phyloP scores from a whole-genome alignment of 2,888 invertebrate genomes.

The Luffia ferchaultella region DNA sequence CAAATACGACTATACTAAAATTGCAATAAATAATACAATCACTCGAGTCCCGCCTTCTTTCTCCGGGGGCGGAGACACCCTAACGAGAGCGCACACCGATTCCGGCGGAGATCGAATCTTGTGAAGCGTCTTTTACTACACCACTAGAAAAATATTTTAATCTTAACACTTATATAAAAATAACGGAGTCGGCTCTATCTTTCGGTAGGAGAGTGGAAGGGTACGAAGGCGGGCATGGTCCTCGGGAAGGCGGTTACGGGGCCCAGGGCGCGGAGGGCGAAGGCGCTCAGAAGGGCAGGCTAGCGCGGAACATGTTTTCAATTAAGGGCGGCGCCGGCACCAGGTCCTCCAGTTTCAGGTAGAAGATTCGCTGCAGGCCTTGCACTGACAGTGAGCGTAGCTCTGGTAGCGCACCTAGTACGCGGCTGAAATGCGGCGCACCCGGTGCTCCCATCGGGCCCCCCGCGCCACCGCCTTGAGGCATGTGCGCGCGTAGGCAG shows the following conservation, averaged over 20 bases:
- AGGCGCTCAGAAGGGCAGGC: conserved; percentile 76
- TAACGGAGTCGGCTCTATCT: conserved; percentile 54
- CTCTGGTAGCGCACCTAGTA: conserved; percentile 92
- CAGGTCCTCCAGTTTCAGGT: conserved; percentile 90
- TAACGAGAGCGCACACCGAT: conserved; percentile 39
- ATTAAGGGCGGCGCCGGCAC: conserved; percentile 92
- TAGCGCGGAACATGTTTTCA: conserved; percentile 95
- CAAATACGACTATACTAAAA: conserved; percentile 31
- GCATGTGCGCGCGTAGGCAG: conserved; percentile 94
- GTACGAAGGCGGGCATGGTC: conserved; percentile 55
- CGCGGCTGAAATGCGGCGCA: conserved; percentile 92
- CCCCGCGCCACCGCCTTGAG: conserved; percentile 86
- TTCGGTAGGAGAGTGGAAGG: conserved; percentile 38
- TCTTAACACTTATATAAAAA: conserved; percentile 56
- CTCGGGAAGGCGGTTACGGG: conserved; percentile 25
- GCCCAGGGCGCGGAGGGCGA: conserved; percentile 14
- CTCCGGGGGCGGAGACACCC: background rate
- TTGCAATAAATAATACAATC: background rate
- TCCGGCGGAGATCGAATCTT: conserved; percentile 59
- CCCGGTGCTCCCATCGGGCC: conserved; percentile 88
- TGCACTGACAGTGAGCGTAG: conserved; percentile 91
- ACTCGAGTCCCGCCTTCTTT: background rate
- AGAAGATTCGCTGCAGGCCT: conserved; percentile 93
- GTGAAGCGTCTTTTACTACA: conserved; percentile 39
- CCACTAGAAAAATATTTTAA: conserved; percentile 55